Evolutionary conservation across 2,888 invertebrate species (phyloP).

Genomic region (Drosophila acutilabella): DNA sequence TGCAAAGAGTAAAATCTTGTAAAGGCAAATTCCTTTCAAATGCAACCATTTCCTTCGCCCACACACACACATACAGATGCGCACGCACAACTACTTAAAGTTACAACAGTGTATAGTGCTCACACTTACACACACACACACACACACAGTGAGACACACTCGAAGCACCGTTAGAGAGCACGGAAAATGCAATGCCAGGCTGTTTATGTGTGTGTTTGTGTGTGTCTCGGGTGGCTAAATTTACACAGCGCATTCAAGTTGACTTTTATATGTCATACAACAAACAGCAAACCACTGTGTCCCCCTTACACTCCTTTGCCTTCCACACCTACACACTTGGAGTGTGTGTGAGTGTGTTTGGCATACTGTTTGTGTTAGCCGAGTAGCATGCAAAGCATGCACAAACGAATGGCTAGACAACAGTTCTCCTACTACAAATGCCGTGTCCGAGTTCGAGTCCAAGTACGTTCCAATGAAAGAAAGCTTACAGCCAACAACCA

Average conservation of each 20-base stretch:
- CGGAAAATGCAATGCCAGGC: conserved; percentile 35
- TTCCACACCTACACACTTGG: not conserved
- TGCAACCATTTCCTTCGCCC: conserved; percentile 71
- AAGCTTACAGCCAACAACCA: conserved; percentile 18
- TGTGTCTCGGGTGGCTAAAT: conserved; percentile 55
- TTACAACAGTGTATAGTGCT: conserved; percentile 60
- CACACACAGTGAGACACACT: conserved; percentile 22
- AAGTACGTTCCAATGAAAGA: conserved; percentile 40
- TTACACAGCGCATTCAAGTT: conserved; percentile 69
- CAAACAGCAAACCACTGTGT: conserved; percentile 61
- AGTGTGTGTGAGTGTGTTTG: conserved; percentile 19
- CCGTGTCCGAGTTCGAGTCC: conserved; percentile 35
- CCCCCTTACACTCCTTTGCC: conserved; percentile 2
- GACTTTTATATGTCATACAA: conserved; percentile 79
- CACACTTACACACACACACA: conserved; percentile 15
- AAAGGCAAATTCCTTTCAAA: conserved; percentile 82
- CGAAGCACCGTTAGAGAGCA: conserved; percentile 18
- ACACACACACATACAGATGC: conserved; percentile 31
- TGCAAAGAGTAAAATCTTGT: conserved; percentile 81
- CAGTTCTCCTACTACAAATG: conserved; percentile 12
- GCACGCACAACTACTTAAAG: conserved; percentile 74
- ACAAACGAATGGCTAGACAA: conserved; percentile 62
- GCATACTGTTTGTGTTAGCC: conserved; percentile 26
- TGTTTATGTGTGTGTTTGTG: conserved; percentile 8
- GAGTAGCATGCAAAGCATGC: conserved; percentile 53